Percentiles rank a stretch among this genome's conserved stretches.
These are phyloP conservation scores for Channa striata DNA, from an alignment of 2,797 vertebrate genomes.

Conservation along the genomic window DNA sequence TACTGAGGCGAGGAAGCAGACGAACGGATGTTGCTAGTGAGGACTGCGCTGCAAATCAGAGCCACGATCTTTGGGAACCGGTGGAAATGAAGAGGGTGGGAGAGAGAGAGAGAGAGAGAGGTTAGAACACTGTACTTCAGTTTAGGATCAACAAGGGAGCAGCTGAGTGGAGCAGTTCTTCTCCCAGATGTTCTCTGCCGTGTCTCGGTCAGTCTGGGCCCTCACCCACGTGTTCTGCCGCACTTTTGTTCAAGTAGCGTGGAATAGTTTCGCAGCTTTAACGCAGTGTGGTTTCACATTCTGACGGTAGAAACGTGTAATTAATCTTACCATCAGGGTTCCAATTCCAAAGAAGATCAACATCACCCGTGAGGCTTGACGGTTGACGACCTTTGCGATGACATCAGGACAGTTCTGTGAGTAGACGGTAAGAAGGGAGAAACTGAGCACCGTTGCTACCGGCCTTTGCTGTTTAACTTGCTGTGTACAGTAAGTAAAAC, in stretches of 20 bases:
- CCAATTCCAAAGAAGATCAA: conserved; percentile 68
- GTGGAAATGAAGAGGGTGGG: neutral
- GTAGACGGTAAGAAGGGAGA: neutral
- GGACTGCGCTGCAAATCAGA: conserved; percentile 64
- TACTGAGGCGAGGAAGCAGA: conserved; percentile 59
- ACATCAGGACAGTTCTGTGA: conserved; percentile 61
- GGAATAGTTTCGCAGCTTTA: too few relatives aligned
- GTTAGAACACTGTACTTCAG: conserved; percentile 23
- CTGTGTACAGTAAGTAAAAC: too few relatives aligned
- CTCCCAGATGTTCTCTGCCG: too few relatives aligned
- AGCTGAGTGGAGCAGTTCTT: neutral
- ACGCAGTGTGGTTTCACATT: too few relatives aligned
- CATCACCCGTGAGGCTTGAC: conserved; percentile 54
- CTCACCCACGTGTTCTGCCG: too few relatives aligned
- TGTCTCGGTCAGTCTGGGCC: too few relatives aligned
- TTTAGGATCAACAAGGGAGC: conserved; percentile 10
- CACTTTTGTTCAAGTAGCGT: too few relatives aligned
- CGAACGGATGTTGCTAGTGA: conserved; percentile 42
- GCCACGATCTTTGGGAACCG: conserved; percentile 51
- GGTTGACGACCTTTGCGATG: conserved; percentile 23
- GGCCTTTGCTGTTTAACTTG: too few relatives aligned
- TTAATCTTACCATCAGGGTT: conserved; percentile 77
- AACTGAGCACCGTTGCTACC: too few relatives aligned
- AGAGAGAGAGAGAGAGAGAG: neutral
- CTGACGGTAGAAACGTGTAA: neutral